Evolutionary conservation across 2,797 vertebrate species (phyloP).

Genomic region (Distichodus sexfasciatus): DNA sequence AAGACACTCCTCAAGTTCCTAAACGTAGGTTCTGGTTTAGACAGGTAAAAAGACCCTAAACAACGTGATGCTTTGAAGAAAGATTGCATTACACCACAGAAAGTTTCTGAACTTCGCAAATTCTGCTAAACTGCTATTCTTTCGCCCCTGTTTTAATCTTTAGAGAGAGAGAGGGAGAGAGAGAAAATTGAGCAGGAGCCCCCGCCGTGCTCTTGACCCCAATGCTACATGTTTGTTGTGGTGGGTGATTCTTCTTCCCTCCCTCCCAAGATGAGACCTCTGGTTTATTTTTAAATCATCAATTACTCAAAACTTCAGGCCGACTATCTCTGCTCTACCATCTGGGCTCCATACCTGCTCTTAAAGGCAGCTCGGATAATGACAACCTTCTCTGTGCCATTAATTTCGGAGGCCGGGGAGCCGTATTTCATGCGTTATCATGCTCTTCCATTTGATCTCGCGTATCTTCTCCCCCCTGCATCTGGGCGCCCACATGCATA

Average conservation of each 20-base stretch:
- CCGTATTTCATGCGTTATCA: slow-evolving; percentile 91
- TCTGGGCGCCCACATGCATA: slow-evolving; percentile 86
- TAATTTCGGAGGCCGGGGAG: slow-evolving; percentile 84
- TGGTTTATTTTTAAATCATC: slow-evolving; percentile 92
- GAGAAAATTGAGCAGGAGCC: slow-evolving; percentile 31
- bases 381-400: slow-evolving; percentile 90
- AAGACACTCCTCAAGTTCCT: background rate
- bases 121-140: slow-evolving; percentile 35
- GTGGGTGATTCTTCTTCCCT: slow-evolving; percentile 75
- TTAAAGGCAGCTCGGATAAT: slow-evolving; percentile 87
- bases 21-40: background rate
- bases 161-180: slow-evolving; percentile 21
- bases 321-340: slow-evolving; percentile 84
- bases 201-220: slow-evolving; percentile 63
- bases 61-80: slow-evolving; percentile 10
- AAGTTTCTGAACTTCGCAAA: slow-evolving; percentile 40
- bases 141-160: slow-evolving; percentile 41
- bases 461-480: slow-evolving; percentile 77
- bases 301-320: slow-evolving; percentile 88
- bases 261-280: slow-evolving; percentile 77
- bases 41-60: slow-evolving; percentile 21
- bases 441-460: slow-evolving; percentile 87
- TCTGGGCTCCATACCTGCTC: slow-evolving; percentile 89
- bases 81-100: slow-evolving; percentile 41
- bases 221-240: slow-evolving; percentile 63